Base-by-base conservation (phyloP, 2,888 invertebrate species). In the Beris morrisii region DNA sequence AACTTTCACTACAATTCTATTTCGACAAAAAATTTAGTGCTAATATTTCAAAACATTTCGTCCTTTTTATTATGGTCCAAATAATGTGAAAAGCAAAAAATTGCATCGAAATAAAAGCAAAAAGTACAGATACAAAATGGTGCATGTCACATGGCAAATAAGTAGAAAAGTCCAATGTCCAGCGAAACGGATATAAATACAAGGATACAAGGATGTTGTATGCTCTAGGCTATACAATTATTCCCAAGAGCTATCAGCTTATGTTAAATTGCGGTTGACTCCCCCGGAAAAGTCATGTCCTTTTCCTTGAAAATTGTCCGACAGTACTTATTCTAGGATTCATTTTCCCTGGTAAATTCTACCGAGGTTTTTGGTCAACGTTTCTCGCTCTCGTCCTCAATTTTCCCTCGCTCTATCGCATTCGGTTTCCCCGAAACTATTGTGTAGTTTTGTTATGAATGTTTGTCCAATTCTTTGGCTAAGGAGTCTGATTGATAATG, bases 201-300 rank as follows among this genome's bases (percentile, higher is more conserved):
- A 44, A 50, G 22, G 38, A 13, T 61, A 61, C 50, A 13, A 52
- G 50, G 9, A 50, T 52, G 52, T 50, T 61, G 38, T 61, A 9
- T 61, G 61, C 61, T 54, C 5, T 30, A n/a, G 32, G 46, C 64
- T 15, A 31, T 64, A 65, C 58, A 65, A 65, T 65, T 65, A 65
- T 65, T 65, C 52, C 52, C 64, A 64, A 53, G 58, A 65, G 50
- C 58, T 53, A 65, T 65, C 58, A 65, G 65, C 50, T 65, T 65
- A 65, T 65, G 58, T 65, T 65, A 53, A 65, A 65, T 58, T 57
- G 57, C 43, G 65, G 57, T 65, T 44, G 22, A 53, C 32, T 58
- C 38, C 52, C 30, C 31, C 38, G 50, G 50, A 48, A 38, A 57
- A 65, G 44, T 54, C 64, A 64, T 53, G 64, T 52, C 64, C 64